Base-by-base conservation (phyloP, 1,140 invertebrate species). In the Cephus cinctus region DNA sequence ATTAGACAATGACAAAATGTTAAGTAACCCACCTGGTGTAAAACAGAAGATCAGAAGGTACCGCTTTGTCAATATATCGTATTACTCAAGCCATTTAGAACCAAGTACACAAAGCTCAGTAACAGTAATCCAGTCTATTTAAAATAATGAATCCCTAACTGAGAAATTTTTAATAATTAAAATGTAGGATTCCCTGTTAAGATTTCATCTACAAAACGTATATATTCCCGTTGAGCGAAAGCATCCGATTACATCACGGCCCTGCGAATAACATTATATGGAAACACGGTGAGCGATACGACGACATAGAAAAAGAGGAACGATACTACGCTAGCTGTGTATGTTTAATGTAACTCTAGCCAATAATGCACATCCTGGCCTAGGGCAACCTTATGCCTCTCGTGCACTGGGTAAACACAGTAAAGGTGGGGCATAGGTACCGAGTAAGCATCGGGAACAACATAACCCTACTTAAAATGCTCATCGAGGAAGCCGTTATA, bases 281-380 rank as follows among this genome's bases (percentile, higher is more conserved):
- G 22, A 42, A 27, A 27, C n/a, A 19, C 27, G 15, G 20, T 9
- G 21, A 12, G 20, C 40, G 47, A 55, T 35, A 44, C 31, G n/a
- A n/a, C 39, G 42, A 20, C 31, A 48, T 54, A 43, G 49, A 45
- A 47, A 51, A 51, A 45, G 39, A 49, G 39, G 34, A 60, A 47
- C 42, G 52, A 51, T 54, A 35, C 36, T 47, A 31, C 39, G 21
- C 41, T 39, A 39, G 35, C n/a, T n/a, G 43, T 48, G 60, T 61
- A 55, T 73, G 67, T 76, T 73, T 75, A 67, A 62, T 60, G 74
- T 75, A 76, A 76, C 67, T 71, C 72, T 61, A 76, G 61, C 71
- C 73, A 67, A 73, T 76, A 76, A 76, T 76, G 74, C 69, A 72
- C 57, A 61, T 69, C 63, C 57, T 74, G 56, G 71, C 74, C 71